Percentiles rank a stretch among this genome's conserved stretches.
Evolutionary conservation across 2,797 vertebrate genomes (phyloP).

Genomic region (Takifugu rubripes): DNA sequence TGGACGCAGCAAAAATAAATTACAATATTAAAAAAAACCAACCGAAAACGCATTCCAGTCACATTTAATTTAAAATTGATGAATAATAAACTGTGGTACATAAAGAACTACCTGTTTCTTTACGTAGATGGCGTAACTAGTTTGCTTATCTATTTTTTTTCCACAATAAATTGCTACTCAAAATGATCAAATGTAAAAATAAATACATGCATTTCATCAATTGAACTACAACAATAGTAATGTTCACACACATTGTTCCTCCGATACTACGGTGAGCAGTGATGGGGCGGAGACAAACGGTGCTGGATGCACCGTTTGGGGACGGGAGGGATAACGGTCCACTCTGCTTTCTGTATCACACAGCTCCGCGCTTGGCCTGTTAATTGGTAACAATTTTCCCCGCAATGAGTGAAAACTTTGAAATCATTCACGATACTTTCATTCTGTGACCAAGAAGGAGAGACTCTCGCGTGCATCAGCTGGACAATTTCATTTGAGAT

Average conservation of each 20-base stretch:
- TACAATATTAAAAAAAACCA: not conserved
- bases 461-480: not conserved
- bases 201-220: no score
- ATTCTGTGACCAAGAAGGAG: conserved; percentile 5
- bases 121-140: no score
- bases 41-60: not conserved
- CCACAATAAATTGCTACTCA: not conserved
- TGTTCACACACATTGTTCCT: conserved; percentile 4
- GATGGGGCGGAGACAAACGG: conserved; percentile 63
- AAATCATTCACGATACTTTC: conserved; percentile 11
- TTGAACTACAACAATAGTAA: not conserved
- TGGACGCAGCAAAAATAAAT: not conserved
- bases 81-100: not conserved
- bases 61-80: not conserved
- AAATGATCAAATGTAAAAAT: not conserved
- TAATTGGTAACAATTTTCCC: conserved; percentile 10
- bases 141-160: no score
- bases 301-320: conserved; percentile 44
- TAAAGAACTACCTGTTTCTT: not conserved
- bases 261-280: conserved; percentile 17
- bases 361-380: conserved; percentile 15
- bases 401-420: conserved; percentile 29
- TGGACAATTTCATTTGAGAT: conserved; percentile 23
- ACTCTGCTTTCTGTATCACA: conserved; percentile 28
- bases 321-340: conserved; percentile 55